Base-by-base conservation (phyloP, 37 sponge, comb jelly and placozoan genomes). In the Cladorhizidae sp. region DNA sequence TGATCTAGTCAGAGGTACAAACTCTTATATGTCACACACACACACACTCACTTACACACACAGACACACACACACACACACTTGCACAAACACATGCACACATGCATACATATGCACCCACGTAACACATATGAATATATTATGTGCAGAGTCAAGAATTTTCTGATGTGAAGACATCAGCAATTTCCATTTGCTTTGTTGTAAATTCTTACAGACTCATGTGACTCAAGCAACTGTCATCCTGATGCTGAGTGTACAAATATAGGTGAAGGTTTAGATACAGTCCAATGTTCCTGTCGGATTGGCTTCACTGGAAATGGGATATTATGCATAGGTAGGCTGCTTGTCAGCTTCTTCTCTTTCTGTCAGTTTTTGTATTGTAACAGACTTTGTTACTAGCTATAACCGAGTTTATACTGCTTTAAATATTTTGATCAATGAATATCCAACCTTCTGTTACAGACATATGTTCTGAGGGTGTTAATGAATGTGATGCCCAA, bases 221-320 rank as follows among this genome's bases (percentile, higher is more conserved):
- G 39, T 31, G 32, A 9, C 49, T 12, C 49, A 12, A 45, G 49
- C 49, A 45, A 45, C 49, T 45, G 49, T 45, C 49, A 45, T 45
- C 18, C 18, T 14, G 59, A 58, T 25, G 23, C 59, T 58, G 59
- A 18, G 3, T 26, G 59, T 14, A 26, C 59, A 58, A 58, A 14
- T 52, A 52, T 52, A 26, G 23, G 18, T 5, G 14, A 58, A 6
- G 9, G 9, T 45, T 5, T 9, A 37, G 56, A 33, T 23, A 28
- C 57, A 11, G 52, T 55, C 37, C 1, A 32, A n/a, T 74, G 74
- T 52, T 32, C 1, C 1, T 74, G 71, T 43, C 15, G 45, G 35
- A 6, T 15, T 41, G 80, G 80, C n/a, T 79, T 40, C 28, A 20
- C 5, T 22, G 77, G 64, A 22, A 33, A 77, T 40, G 77, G 64